A percentile compares a stretch with the other conserved stretches of the same genome.
These are phyloP conservation scores for Hyposoter didymator DNA, from an alignment of 2,888 invertebrate species.

Conservation along the genomic window DNA sequence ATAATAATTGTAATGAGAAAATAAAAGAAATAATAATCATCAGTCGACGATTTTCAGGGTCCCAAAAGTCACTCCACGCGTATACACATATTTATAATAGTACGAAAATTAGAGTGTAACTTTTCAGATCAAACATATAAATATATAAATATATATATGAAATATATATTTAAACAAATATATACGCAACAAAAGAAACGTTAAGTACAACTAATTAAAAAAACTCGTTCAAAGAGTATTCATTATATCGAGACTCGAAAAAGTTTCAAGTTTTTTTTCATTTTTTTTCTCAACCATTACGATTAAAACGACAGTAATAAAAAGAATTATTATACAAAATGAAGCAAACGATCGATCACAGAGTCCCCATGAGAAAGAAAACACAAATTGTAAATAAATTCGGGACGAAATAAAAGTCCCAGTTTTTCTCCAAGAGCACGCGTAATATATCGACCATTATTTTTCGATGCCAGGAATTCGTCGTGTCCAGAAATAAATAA, in stretches of 20 bases:
- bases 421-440: neutral
- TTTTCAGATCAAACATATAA: constrained; percentile 52
- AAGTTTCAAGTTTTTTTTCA: neutral
- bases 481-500: constrained; percentile 11
- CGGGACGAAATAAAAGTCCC: constrained; percentile 18
- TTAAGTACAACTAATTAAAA: constrained; percentile 63
- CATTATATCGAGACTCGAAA: constrained; percentile 48
- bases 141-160: constrained; percentile 48
- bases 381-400: constrained; percentile 59
- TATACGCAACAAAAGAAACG: constrained; percentile 56
- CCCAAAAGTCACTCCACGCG: constrained; percentile 63
- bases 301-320: constrained; percentile 60
- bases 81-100: constrained; percentile 40
- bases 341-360: constrained; percentile 34
- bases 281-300: constrained; percentile 47
- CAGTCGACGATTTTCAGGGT: constrained; percentile 66
- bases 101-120: constrained; percentile 54
- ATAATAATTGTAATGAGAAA: constrained; percentile 18
- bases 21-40: constrained; percentile 36
- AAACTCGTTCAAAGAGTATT: constrained; percentile 43
- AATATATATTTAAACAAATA: constrained; percentile 36
- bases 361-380: constrained; percentile 27
- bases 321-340: constrained; percentile 45
- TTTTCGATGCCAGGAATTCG: constrained; percentile 49
- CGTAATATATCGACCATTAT: constrained; percentile 45